Evolutionary conservation across 2,113 vertebrate species (phyloP), one percentile per base, ranked within the genome.

Genomic region (Apaloderma vittatum): DNA sequence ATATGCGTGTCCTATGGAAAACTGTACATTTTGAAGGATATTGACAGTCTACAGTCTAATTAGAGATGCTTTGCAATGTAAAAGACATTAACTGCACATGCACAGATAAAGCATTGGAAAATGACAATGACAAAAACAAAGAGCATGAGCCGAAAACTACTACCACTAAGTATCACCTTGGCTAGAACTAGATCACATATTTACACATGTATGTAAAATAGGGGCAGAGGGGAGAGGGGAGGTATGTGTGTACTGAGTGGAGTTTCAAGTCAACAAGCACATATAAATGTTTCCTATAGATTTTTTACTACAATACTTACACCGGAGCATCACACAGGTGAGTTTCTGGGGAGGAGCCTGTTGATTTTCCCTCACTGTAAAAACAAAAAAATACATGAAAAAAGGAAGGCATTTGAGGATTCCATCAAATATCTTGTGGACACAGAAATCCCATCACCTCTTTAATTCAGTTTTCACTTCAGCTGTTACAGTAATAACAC

Each of bases 241-340:
- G n/a, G n/a, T 2, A 1, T 4, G 40, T 34, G n/a, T 40, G 40
- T 40, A 40, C 40, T 40, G 40, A 40, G 4, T 11, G 6, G 37
- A 23, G 9, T 9, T 78, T 88, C 65, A 71, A 88, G 26, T 29
- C 5, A 3, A 29, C 13, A 66, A 36, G 46, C 32, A 40, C 26
- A 63, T 30, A 21, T 36, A 66, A 94, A 14, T 15, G 29, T 29
- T 63, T 68, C 34, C 37, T 46, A 30, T 62, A 43, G 8, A 23
- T 34, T 57, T 86, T 4, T 68, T 1, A 43, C 74, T n/a, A 15
- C 12, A 36, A 59, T 96, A 98, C 98, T 98, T 98, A 99, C 98
- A 86, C 68, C 71, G 97, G 93, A 82, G 79, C 97, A 29, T 98
- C 98, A 91, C 93, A 92, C 52, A 95, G 77, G 3, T 96, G 89